Evolutionary conservation across 2,888 invertebrate genomes (phyloP).

Genomic region (Smittia aterrima): DNA sequence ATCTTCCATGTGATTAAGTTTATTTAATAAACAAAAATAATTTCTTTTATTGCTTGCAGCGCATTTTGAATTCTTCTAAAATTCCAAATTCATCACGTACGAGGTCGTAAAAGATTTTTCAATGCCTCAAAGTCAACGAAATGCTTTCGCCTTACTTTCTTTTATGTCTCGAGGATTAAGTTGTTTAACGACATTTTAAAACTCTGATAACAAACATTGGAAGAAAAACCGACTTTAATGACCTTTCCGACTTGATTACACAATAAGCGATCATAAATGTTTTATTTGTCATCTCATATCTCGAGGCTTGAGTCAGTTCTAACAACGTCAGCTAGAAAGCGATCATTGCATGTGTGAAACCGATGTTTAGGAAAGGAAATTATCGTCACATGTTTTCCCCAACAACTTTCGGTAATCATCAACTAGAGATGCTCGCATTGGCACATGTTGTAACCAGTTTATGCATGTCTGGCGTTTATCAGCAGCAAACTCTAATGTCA

Average conservation of each 20-base stretch:
- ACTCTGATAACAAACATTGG: conserved; percentile 20
- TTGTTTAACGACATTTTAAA: conserved; percentile 10
- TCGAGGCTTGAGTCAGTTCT: neutral
- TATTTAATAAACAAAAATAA: conserved; percentile 6
- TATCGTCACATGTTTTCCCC: conserved; percentile 35
- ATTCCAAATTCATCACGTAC: conserved; percentile 7
- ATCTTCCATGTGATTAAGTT: conserved; percentile 13
- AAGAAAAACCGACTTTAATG: neutral
- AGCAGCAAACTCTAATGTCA: neutral
- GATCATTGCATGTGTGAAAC: conserved; percentile 14
- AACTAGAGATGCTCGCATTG: neutral
- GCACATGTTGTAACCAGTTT: conserved; percentile 38
- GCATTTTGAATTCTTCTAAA: neutral
- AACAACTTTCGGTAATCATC: neutral
- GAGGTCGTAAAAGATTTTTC: neutral
- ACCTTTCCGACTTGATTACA: neutral
- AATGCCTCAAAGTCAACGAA: conserved; percentile 5
- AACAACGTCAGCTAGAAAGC: neutral
- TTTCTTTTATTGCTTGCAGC: conserved; percentile 12
- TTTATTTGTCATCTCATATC: neutral
- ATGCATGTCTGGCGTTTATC: conserved; percentile 41
- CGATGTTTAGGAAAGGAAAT: conserved; percentile 29
- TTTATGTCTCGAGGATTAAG: neutral
- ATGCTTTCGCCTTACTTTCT: conserved; percentile 9
- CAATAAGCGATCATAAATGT: neutral